These are phyloP conservation scores for Speoplatyrhinus poulsoni DNA, from an alignment of 2,113 vertebrate species.

Conservation along the genomic window DNA sequence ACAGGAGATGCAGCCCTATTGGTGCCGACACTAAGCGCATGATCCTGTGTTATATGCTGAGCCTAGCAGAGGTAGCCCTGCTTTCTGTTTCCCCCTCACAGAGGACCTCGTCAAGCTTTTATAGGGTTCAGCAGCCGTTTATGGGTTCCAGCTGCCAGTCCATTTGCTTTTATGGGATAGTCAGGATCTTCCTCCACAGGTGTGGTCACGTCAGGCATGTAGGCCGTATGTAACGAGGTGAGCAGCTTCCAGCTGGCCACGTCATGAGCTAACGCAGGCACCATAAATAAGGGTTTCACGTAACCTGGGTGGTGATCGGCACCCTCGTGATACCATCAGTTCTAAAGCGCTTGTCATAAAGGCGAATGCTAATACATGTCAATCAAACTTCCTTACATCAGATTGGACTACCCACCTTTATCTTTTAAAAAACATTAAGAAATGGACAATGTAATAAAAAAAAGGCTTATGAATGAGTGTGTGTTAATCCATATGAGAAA, in stretches of 20 bases:
- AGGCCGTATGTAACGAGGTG: constrained; percentile 30
- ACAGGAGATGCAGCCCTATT: constrained; percentile 44
- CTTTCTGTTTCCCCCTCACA: constrained; percentile 24
- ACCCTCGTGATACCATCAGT: too few species aligned
- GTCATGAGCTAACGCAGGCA: too few species aligned
- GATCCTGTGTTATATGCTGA: constrained; percentile 63
- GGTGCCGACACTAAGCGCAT: constrained; percentile 59
- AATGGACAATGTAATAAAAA: too few species aligned
- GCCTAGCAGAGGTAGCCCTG: constrained; percentile 49
- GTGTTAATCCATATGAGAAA: too few species aligned
- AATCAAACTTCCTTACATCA: too few species aligned
- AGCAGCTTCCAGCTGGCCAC: background rate
- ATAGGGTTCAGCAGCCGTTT: constrained; percentile 70
- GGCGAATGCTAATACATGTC: too few species aligned
- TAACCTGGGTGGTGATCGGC: too few species aligned
- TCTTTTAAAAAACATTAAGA: too few species aligned
- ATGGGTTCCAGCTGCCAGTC: constrained; percentile 69
- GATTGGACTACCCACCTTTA: too few species aligned
- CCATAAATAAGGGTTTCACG: too few species aligned
- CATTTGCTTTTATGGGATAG: constrained; percentile 64
- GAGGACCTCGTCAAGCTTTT: constrained; percentile 67
- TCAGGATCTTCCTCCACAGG: constrained; percentile 59
- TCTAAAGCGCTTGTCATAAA: too few species aligned
- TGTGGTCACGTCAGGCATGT: background rate
- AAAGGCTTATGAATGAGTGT: too few species aligned